A percentile compares a stretch with the other conserved stretches of the same genome.
Conservation (phyloP, 2,113 vertebrate species). For the Cyprinodon variegatus region DNA sequence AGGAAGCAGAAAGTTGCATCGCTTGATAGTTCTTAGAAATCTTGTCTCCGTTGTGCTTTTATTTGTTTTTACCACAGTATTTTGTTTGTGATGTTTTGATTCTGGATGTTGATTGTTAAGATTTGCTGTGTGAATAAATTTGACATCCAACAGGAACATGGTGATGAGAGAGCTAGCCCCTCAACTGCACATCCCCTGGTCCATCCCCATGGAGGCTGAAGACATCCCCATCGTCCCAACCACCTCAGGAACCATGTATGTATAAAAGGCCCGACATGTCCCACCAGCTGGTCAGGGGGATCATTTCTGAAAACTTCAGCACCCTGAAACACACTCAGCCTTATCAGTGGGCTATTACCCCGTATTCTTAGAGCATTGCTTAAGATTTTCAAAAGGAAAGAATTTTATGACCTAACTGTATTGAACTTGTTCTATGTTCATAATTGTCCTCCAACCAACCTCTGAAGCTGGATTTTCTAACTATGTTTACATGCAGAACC, state of each 20-base stretch:
- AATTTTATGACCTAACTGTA: no score
- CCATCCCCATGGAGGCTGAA: constrained; percentile 94
- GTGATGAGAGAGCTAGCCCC: constrained; percentile 97
- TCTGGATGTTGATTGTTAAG: not conserved
- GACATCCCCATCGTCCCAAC: constrained; percentile 98
- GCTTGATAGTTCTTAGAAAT: no score
- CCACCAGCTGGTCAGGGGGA: no score
- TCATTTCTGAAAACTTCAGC: not conserved
- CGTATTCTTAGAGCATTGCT: no score
- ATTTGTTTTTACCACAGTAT: not conserved
- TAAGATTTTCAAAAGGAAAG: no score
- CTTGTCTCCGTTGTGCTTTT: not conserved
- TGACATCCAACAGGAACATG: constrained; percentile 85
- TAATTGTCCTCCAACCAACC: no score
- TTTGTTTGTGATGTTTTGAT: not conserved
- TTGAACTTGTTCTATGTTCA: no score
- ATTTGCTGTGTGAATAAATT: not conserved
- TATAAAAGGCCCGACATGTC: constrained; percentile 1
- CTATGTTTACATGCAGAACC: no score
- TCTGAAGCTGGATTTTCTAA: no score
- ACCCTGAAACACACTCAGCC: not conserved
- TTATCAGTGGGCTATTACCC: no score
- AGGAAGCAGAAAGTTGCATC: no score
- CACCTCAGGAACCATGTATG: constrained; percentile 96
- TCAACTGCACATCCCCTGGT: constrained; percentile 97